A percentile compares a stretch with the other conserved stretches of the same genome.
phyloP scores from a whole-genome alignment of 2,888 invertebrate species.

The Watsonalla binaria region DNA sequence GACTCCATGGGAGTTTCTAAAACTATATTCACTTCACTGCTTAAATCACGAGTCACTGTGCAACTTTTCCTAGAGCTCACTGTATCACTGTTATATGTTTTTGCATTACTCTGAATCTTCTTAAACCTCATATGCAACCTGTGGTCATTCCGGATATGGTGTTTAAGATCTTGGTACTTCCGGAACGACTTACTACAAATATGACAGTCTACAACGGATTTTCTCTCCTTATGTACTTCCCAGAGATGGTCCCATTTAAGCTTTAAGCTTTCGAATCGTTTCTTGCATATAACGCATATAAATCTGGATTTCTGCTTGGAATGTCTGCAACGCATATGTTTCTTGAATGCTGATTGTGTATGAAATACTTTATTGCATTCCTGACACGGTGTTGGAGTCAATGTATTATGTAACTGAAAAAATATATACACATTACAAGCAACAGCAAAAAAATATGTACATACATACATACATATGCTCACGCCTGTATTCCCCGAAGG shows the following conservation, averaged over 20 bases:
- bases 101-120: too few species aligned
- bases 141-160: slow-evolving; percentile 18
- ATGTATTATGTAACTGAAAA: slow-evolving; percentile 27
- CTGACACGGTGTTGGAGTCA: slow-evolving; percentile 22
- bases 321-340: slow-evolving; percentile 22
- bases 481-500: too few species aligned
- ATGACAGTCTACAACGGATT: slow-evolving; percentile 38
- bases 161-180: slow-evolving; percentile 31
- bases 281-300: slow-evolving; percentile 28
- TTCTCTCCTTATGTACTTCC: slow-evolving; percentile 33
- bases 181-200: slow-evolving; percentile 34
- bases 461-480: neutral
- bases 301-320: neutral
- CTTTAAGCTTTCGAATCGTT: slow-evolving; percentile 14
- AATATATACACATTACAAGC: neutral
- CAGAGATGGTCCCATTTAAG: slow-evolving; percentile 50
- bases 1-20: neutral
- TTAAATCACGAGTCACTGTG: too few species aligned
- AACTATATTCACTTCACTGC: too few species aligned
- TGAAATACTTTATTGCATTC: slow-evolving; percentile 29
- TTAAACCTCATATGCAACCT: neutral
- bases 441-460: neutral
- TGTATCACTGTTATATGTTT: too few species aligned
- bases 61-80: too few species aligned
- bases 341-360: slow-evolving; percentile 13